Evolutionary conservation across 2,797 vertebrate species (phyloP), one percentile per base, ranked within the genome.

Genomic region (Dryobates pubescens): DNA sequence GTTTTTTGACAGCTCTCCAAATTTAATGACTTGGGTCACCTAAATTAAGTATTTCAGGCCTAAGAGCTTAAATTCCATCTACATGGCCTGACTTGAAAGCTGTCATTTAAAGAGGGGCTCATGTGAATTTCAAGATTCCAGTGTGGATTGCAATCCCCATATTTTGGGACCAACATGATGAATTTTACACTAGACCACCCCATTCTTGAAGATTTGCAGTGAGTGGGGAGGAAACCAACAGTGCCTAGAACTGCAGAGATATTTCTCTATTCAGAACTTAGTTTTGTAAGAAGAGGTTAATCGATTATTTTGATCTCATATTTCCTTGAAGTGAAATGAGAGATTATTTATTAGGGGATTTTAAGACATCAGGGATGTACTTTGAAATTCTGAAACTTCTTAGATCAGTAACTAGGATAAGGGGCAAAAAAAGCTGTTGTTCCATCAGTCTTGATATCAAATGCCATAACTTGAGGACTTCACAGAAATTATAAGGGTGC

Each of bases 281-380:
- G 4, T 57, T 88, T 82, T 54, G 18, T 43, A 79, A 78, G 22
- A 91, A 56, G 13, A 12, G 34, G 43, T 64, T 43, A 0, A 2
- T 49, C 77, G 67, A 4, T 6, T 57, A 2, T 22, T 64, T 34
- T 24, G 6, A 5, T 3, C 0, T 10, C 7, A 5, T 0, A 0
- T 47, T 87, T 34, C 5, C 27, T 69, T 47, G 4, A 93, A 86
- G 20, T 51, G 14, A 92, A 92, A 69, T 6, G 7, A 89, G 29
- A 79, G 5, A 45, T 9, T 49, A 54, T 77, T 92, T 63, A 62
- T n/a, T 10, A 68, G n/a, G 10, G 59, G 9, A 1, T 5, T 80
- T 87, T 63, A 56, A 26, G 7, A 30, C 20, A 78, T 38, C 6
- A 2, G 7, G 17, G 6, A 10, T 18, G 10, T 65, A n/a, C 23